Evolutionary conservation across 2,888 invertebrate genomes (phyloP).

Genomic region (Hermaeophaga mercurialis): DNA sequence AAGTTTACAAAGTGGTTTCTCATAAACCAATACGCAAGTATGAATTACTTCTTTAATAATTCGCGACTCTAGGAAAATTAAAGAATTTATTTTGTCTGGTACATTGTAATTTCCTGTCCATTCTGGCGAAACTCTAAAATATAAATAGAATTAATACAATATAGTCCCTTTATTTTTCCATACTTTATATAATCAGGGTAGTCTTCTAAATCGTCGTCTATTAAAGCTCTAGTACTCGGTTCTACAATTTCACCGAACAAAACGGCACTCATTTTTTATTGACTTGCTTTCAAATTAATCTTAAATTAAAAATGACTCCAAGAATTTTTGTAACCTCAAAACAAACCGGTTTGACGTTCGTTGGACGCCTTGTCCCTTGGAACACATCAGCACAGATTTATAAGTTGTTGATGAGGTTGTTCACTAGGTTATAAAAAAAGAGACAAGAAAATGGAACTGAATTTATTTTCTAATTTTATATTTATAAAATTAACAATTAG

Average conservation of each 20-base stretch:
- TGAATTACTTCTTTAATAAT: slow-evolving; percentile 34
- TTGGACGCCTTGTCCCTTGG: no score
- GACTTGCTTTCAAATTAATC: no score
- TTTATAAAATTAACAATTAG: no score
- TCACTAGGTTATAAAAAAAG: no score
- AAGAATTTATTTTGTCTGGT: slow-evolving; percentile 36
- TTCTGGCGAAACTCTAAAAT: slow-evolving; percentile 38
- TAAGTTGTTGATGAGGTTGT: no score
- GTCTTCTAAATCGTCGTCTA: slow-evolving; percentile 51
- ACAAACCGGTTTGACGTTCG: no score
- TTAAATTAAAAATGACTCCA: no score
- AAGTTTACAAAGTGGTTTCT: slow-evolving; percentile 31
- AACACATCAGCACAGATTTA: no score
- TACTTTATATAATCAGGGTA: slow-evolving; percentile 46
- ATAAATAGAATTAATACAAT: not conserved
- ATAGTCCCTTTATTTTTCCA: slow-evolving; percentile 3
- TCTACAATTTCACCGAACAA: slow-evolving; percentile 56
- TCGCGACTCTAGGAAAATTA: slow-evolving; percentile 43
- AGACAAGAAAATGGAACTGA: no score
- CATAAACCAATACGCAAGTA: slow-evolving; percentile 30
- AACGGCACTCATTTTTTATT: slow-evolving; percentile 34
- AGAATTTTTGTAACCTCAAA: no score
- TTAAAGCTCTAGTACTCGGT: slow-evolving; percentile 53
- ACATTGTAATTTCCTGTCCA: slow-evolving; percentile 39
- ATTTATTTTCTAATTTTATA: no score